Evolutionary conservation across 2,888 invertebrate species (phyloP), one percentile per base, ranked within the genome.

Genomic region (Iphiclides podalirius): DNA sequence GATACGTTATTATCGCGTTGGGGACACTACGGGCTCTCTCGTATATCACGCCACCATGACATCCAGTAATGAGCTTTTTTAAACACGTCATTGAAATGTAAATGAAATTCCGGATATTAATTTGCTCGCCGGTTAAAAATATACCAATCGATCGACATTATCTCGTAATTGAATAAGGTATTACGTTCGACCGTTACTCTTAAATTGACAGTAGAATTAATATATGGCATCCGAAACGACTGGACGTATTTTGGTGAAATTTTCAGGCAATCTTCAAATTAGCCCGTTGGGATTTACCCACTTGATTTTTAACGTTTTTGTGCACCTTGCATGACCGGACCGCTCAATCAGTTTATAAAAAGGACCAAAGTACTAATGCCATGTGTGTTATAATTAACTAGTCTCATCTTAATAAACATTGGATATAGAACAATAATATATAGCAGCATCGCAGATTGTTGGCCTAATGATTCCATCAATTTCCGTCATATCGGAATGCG

Each of bases 31-130:
- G 43, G 34, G 38, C 36, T 55, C n/a, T 47, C 66, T 63, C 70
- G 67, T 74, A 66, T 63, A 70, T 73, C 72, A 60, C 50, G 66
- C 59, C 33, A 53, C 52, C 52, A 54, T 66, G 72, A 69, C 76
- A 70, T 54, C 53, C 64, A 55, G 71, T 78, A 79, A 79, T 79
- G 73, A 76, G 75, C 63, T 75, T 72, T 72, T 79, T 77, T 70
- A 79, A 76, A 79, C 79, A 70, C 77, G 60, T 55, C 69, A 72
- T 75, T 66, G 66, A 61, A 71, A 76, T 70, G 70, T 68, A 71
- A 72, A 72, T 12, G 31, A 8, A 20, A 11, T 31, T 8, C 2
- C 71, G 69, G 66, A 66, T 54, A 31, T 72, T 76, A 73, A 74
- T 69, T 66, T 4, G 20, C 20, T 6, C 20, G 62, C 52, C 62